Evolutionary conservation across 2,113 vertebrate genomes (phyloP).

Genomic region (Calypte anna): DNA sequence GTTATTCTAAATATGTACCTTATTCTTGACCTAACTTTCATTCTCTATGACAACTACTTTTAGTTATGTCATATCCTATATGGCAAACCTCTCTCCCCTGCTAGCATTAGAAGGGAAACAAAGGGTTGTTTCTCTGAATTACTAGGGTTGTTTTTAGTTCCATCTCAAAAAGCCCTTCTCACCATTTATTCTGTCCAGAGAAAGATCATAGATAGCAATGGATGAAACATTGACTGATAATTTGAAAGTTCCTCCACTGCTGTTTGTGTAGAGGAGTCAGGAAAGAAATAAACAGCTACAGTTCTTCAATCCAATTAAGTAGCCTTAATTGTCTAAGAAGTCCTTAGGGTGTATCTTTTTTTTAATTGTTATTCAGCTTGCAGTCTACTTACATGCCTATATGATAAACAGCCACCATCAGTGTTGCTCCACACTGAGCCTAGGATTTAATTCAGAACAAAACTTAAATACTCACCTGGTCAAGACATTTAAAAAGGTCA

Average conservation of each 20-base stretch:
- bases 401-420: neutral
- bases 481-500: neutral
- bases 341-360: neutral
- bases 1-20: neutral
- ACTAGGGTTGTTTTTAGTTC: neutral
- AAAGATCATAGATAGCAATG: neutral
- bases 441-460: neutral
- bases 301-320: neutral
- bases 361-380: neutral
- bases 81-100: neutral
- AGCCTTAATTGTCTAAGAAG: neutral
- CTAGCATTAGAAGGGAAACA: neutral
- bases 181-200: neutral
- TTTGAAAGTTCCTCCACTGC: neutral
- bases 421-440: neutral
- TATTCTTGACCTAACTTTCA: neutral
- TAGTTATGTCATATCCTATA: neutral
- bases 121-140: neutral
- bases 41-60: neutral
- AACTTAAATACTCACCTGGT: neutral
- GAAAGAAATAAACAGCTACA: neutral
- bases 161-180: neutral
- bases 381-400: neutral
- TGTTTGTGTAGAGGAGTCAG: neutral
- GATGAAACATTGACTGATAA: neutral